phyloP scores from a whole-genome alignment of 1,140 invertebrate genomes.

The Holcopasites calliopsidis region DNA sequence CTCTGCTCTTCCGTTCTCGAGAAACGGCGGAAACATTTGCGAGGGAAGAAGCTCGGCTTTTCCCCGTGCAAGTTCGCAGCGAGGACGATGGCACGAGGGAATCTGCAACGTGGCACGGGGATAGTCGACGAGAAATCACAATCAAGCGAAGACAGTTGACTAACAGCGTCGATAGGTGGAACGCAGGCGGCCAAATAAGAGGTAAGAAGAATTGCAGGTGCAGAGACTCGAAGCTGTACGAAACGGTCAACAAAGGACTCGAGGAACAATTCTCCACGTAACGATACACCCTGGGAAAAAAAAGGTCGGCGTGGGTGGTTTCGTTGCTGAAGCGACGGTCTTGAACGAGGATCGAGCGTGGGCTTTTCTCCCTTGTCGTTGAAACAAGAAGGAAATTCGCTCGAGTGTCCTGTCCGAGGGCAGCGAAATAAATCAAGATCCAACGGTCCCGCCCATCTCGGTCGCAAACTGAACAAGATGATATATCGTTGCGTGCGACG shows the following conservation, averaged over 20 bases:
- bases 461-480: slow-evolving; percentile 48
- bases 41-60: no score
- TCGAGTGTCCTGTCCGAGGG: slow-evolving; percentile 49
- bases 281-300: slow-evolving; percentile 45
- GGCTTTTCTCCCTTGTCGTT: not conserved
- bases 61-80: not conserved
- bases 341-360: slow-evolving; percentile 11
- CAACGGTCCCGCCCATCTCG: slow-evolving; percentile 27
- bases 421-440: slow-evolving; percentile 48
- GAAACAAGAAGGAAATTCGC: slow-evolving; percentile 45
- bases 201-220: not conserved
- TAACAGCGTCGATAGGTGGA: not conserved
- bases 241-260: slow-evolving; percentile 44
- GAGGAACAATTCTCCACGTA: slow-evolving; percentile 36
- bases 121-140: slow-evolving; percentile 1
- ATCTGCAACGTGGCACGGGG: not conserved
- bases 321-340: slow-evolving; percentile 1
- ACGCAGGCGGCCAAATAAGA: slow-evolving; percentile 1
- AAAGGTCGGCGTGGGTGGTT: not conserved
- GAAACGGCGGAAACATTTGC: no score
- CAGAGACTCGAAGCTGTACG: slow-evolving; percentile 29
- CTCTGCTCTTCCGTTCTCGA: no score
- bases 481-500: slow-evolving; percentile 18
- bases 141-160: slow-evolving; percentile 18
- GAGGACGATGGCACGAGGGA: not conserved